phyloP scores from a whole-genome alignment of 2,888 invertebrate species.

The Oligia fasciuncula region DNA sequence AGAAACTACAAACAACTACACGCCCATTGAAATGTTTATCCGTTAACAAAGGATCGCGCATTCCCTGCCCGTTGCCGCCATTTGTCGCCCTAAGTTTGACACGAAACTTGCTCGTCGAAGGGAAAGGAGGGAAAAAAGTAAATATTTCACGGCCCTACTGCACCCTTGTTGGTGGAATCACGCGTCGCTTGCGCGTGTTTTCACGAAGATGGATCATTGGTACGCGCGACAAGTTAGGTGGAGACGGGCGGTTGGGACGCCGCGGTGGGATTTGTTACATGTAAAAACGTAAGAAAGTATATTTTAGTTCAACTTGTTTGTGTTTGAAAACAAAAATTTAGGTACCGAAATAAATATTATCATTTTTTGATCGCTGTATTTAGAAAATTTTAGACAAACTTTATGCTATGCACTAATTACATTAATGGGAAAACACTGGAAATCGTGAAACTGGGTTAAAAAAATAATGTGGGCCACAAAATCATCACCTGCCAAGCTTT shows the following conservation, averaged over 20 bases:
- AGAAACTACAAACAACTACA: slow-evolving; percentile 62
- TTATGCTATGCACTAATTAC: neutral
- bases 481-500: neutral
- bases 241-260: slow-evolving; percentile 70
- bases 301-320: neutral
- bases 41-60: slow-evolving; percentile 74
- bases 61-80: slow-evolving; percentile 73
- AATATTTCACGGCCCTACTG: slow-evolving; percentile 84
- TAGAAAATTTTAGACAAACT: neutral
- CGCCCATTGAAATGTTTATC: slow-evolving; percentile 68
- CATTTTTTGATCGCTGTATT: neutral
- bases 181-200: slow-evolving; percentile 88
- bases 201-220: slow-evolving; percentile 88
- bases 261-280: slow-evolving; percentile 22
- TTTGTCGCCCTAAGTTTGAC: slow-evolving; percentile 83
- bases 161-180: slow-evolving; percentile 89
- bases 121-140: slow-evolving; percentile 81
- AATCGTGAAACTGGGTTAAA: neutral
- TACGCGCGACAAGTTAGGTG: slow-evolving; percentile 72
- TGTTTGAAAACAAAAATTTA: neutral
- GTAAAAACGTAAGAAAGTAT: neutral
- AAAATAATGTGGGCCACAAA: neutral
- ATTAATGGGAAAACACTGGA: neutral
- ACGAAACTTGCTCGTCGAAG: slow-evolving; percentile 79
- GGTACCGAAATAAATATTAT: neutral